Conservation (phyloP, 2,113 vertebrate species). For the Paedocypris sp. region DNA sequence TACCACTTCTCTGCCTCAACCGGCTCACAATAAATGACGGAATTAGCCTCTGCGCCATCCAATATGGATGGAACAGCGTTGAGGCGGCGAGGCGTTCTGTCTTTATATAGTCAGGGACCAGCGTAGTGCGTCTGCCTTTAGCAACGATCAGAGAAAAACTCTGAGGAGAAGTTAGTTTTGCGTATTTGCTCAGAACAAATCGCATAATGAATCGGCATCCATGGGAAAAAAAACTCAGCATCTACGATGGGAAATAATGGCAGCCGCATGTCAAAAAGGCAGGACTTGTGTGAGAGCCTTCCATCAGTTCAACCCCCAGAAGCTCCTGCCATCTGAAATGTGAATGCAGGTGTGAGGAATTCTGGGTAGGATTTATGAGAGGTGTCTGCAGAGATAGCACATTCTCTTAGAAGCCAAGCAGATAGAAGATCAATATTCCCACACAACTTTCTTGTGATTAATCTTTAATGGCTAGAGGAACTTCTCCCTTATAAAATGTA, state of each 20-base stretch:
- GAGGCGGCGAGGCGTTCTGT: neutral
- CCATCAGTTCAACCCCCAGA: conserved; percentile 21
- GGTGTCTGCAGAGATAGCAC: conserved; percentile 45
- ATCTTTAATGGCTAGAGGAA: conserved; percentile 51
- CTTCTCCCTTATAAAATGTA: conserved; percentile 49
- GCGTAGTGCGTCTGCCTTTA: too few relatives aligned
- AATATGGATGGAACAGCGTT: neutral
- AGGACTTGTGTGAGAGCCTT: neutral
- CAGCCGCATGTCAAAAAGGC: neutral
- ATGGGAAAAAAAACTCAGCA: too few relatives aligned
- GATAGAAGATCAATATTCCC: conserved; percentile 47
- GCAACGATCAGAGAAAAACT: too few relatives aligned
- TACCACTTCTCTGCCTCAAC: neutral
- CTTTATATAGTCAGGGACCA: conserved; percentile 13
- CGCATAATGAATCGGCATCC: too few relatives aligned
- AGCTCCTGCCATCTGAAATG: conserved; percentile 26
- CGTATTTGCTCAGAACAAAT: too few relatives aligned
- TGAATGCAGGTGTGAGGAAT: conserved; percentile 38
- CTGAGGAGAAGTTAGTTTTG: too few relatives aligned
- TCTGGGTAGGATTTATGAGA: conserved; percentile 36
- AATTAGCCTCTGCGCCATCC: neutral
- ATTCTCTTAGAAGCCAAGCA: conserved; percentile 41
- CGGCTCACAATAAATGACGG: neutral
- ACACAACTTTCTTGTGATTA: conserved; percentile 48
- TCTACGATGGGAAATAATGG: too few relatives aligned